Conservation (phyloP, 2,797 vertebrate genomes). For the Mionectes olivaceus region DNA sequence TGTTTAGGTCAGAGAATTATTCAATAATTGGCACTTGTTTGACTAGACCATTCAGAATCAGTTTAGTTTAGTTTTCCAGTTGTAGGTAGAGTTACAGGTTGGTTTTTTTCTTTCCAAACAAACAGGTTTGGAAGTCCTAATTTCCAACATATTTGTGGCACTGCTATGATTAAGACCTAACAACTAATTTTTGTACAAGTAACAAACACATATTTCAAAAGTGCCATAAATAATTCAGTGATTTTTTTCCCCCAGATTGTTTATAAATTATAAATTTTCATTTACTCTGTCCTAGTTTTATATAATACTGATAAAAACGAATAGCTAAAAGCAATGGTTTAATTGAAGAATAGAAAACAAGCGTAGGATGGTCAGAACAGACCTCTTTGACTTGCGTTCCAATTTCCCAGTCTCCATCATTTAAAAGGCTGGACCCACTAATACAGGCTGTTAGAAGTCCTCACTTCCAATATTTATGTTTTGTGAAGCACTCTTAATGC, state of each 20-base stretch:
- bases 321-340: slow-evolving; percentile 61
- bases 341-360: slow-evolving; percentile 63
- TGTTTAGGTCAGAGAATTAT: slow-evolving; percentile 89
- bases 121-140: slow-evolving; percentile 77
- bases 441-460: background rate
- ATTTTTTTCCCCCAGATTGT: slow-evolving; percentile 78
- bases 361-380: slow-evolving; percentile 56
- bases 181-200: slow-evolving; percentile 81
- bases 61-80: slow-evolving; percentile 79
- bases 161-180: slow-evolving; percentile 79
- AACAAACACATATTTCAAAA: slow-evolving; percentile 83
- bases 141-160: slow-evolving; percentile 80
- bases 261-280: slow-evolving; percentile 86
- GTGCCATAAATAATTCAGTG: slow-evolving; percentile 82
- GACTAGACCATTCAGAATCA: slow-evolving; percentile 85
- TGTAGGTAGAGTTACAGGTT: slow-evolving; percentile 78
- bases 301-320: slow-evolving; percentile 72
- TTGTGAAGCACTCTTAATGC: slow-evolving; percentile 58
- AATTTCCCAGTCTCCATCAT: slow-evolving; percentile 11
- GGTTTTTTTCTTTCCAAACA: slow-evolving; percentile 64
- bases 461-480: slow-evolving; percentile 52
- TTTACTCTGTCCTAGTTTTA: slow-evolving; percentile 83
- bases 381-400: slow-evolving; percentile 41
- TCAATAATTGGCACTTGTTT: slow-evolving; percentile 94
- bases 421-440: slow-evolving; percentile 30